A percentile compares a stretch with the other conserved stretches of the same genome.
phyloP scores from a whole-genome alignment of 1,140 invertebrate genomes.

The Papilio machaon region DNA sequence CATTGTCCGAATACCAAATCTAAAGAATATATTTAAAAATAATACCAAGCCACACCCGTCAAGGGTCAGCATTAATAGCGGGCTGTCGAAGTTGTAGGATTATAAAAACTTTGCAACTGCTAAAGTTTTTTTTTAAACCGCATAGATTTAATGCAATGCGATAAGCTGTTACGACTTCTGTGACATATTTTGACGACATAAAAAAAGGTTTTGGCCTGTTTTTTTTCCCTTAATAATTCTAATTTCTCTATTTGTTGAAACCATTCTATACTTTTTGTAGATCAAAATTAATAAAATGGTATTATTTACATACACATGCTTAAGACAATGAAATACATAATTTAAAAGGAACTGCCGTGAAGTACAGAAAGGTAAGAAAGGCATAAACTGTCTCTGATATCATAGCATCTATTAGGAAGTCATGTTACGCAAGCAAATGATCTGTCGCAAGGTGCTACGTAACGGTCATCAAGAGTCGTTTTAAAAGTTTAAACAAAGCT shows the following conservation, averaged over 20 bases:
- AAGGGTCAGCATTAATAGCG: slow-evolving; percentile 63
- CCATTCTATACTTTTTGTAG: not conserved
- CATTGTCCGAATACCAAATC: slow-evolving; percentile 62
- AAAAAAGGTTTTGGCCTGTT: not conserved
- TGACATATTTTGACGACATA: slow-evolving; percentile 4
- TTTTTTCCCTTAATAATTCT: not conserved
- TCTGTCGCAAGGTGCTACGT: slow-evolving; percentile 64
- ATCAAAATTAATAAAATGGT: not conserved
- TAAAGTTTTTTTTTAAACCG: slow-evolving; percentile 33
- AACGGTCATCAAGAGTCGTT: slow-evolving; percentile 61
- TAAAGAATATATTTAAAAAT: slow-evolving; percentile 66
- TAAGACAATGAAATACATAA: not conserved
- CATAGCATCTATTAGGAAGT: not conserved
- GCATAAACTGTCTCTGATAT: not conserved
- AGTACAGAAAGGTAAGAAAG: not conserved
- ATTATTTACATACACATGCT: not conserved
- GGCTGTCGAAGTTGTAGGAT: slow-evolving; percentile 67
- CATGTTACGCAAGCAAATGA: slow-evolving; percentile 35
- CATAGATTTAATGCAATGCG: slow-evolving; percentile 24
- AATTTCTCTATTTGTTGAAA: not conserved
- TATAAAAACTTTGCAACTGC: slow-evolving; percentile 40
- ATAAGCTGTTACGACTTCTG: slow-evolving; percentile 20
- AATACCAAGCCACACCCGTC: slow-evolving; percentile 62
- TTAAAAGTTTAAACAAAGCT: slow-evolving; percentile 68
- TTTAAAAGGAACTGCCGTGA: not conserved